Percentiles rank a stretch among this genome's conserved stretches.
phyloP scores from a whole-genome alignment of 92 coral and sea anemone genomes.

The Phenganax stokvisi region DNA sequence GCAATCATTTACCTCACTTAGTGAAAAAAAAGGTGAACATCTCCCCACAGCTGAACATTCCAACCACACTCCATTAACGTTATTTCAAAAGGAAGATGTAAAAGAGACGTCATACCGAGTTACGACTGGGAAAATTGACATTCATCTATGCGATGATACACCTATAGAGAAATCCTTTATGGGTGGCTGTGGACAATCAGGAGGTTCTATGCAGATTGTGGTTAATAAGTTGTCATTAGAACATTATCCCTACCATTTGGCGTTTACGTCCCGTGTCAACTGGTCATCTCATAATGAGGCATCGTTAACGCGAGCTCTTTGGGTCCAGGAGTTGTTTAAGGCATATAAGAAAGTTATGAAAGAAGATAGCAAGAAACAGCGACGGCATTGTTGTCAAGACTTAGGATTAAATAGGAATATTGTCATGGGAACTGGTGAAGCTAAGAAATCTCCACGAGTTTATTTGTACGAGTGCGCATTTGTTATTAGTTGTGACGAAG shows the following conservation, averaged over 20 bases:
- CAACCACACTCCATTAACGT: slow-evolving; percentile 29
- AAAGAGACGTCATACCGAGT: slow-evolving; percentile 82
- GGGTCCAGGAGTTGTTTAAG: slow-evolving; percentile 82
- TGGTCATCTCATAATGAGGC: slow-evolving; percentile 98
- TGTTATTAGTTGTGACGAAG: slow-evolving; percentile 87
- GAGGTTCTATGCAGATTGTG: slow-evolving; percentile 92
- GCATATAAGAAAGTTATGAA: slow-evolving; percentile 69
- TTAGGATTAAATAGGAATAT: background rate
- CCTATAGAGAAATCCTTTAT: slow-evolving; percentile 45
- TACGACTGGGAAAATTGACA: slow-evolving; percentile 78
- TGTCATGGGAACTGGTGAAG: slow-evolving; percentile 1
- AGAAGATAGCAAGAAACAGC: slow-evolving; percentile 21
- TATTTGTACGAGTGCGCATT: slow-evolving; percentile 86
- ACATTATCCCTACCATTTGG: slow-evolving; percentile 88
- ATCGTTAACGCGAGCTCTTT: slow-evolving; percentile 80
- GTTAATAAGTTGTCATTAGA: slow-evolving; percentile 79
- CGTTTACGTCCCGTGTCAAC: slow-evolving; percentile 80
- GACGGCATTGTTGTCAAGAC: background rate
- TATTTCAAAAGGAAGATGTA: slow-evolving; percentile 71
- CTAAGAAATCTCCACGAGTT: slow-evolving; percentile 54
- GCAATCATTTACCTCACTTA: background rate
- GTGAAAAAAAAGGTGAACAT: slow-evolving; percentile 7
- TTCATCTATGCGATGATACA: slow-evolving; percentile 87
- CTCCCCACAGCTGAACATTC: background rate
- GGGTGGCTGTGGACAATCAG: slow-evolving; percentile 41